Percentiles rank a stretch among this genome's conserved stretches.
Evolutionary conservation across 1,140 invertebrate genomes (phyloP).

Genomic region (Neodiprion pinetum): DNA sequence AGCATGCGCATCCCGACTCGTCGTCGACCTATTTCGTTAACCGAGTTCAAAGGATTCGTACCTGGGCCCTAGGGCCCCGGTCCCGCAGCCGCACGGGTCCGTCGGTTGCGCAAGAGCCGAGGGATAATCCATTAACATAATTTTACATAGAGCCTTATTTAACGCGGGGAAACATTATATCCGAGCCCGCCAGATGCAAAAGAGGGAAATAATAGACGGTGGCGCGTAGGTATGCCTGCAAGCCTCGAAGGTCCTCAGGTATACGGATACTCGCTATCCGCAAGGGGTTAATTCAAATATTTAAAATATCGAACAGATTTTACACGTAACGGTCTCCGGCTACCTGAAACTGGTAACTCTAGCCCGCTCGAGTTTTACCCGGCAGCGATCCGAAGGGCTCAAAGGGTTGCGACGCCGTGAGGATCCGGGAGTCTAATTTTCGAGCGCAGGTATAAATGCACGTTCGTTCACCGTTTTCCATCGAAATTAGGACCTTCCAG

Average conservation of each 20-base stretch:
- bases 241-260: conserved; percentile 32
- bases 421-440: not conserved
- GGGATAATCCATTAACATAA: conserved; percentile 66
- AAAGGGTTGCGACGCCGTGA: conserved; percentile 52
- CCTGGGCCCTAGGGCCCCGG: not conserved
- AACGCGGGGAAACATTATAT: conserved; percentile 52
- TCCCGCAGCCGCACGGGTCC: not conserved
- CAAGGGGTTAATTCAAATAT: conserved; percentile 62
- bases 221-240: not conserved
- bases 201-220: conserved; percentile 54
- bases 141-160: conserved; percentile 59
- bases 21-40: conserved; percentile 17
- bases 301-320: conserved; percentile 55
- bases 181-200: conserved; percentile 58
- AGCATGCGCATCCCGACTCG: conserved; percentile 50
- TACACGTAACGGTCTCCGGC: conserved; percentile 50
- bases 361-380: conserved; percentile 37
- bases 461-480: not conserved
- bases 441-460: not conserved
- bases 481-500: not conserved
- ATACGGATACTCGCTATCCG: conserved; percentile 17
- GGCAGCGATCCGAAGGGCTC: conserved; percentile 29
- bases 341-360: conserved; percentile 59
- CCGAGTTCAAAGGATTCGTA: conserved; percentile 8
- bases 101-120: conserved; percentile 26